A percentile compares a stretch with the other conserved stretches of the same genome.
Evolutionary conservation across 2,888 invertebrate species (phyloP).

Genomic region (Eulithis testata): DNA sequence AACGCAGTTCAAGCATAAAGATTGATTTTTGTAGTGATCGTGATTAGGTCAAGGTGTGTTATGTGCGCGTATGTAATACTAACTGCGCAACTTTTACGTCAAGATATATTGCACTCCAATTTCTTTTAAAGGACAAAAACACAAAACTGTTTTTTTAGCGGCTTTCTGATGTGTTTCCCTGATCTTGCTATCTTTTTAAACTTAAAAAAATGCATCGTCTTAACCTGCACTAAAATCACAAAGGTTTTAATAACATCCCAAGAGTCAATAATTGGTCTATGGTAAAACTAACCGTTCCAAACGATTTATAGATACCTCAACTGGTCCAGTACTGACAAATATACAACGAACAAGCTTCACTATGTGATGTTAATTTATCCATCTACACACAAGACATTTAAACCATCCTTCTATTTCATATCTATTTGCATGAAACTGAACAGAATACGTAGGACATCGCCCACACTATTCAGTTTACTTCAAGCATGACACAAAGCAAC

Average conservation of each 20-base stretch:
- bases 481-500: slow-evolving; percentile 21
- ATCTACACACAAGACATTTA: not conserved
- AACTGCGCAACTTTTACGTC: slow-evolving; percentile 1
- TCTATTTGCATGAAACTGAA: not conserved
- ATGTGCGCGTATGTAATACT: not conserved
- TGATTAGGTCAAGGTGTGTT: slow-evolving; percentile 23
- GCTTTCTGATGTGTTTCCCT: too few species aligned
- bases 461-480: slow-evolving; percentile 27
- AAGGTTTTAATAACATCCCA: too few species aligned
- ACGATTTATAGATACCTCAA: too few species aligned
- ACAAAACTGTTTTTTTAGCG: too few species aligned
- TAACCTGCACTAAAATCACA: too few species aligned
- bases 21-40: slow-evolving; percentile 15
- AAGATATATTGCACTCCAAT: not conserved
- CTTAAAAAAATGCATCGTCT: too few species aligned
- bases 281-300: too few species aligned
- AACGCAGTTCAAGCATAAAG: slow-evolving; percentile 8
- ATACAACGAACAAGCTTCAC: too few species aligned
- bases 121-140: slow-evolving; percentile 1
- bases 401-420: slow-evolving; percentile 14
- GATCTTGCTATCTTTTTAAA: too few species aligned
- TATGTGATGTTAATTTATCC: too few species aligned
- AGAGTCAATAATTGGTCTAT: too few species aligned
- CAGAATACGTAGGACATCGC: slow-evolving; percentile 19
- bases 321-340: too few species aligned